These are phyloP conservation scores for Peromyscus maniculatus DNA, from an alignment of 2,113 vertebrate species.

Conservation along the genomic window DNA sequence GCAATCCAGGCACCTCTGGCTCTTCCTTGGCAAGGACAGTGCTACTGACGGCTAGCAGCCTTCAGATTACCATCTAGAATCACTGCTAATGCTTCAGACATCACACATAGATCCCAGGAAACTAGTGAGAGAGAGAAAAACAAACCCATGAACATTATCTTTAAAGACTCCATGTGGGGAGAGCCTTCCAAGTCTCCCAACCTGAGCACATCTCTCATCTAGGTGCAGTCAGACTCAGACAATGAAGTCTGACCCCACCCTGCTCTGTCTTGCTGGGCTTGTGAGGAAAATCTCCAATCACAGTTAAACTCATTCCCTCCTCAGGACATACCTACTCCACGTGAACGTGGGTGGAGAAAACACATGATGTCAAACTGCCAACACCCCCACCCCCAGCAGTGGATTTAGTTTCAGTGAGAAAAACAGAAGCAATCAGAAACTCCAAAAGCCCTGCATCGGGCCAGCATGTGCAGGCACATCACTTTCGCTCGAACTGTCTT, in stretches of 20 bases:
- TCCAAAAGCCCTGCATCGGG: not conserved
- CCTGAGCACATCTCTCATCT: not conserved
- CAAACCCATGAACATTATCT: not conserved
- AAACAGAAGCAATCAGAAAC: not conserved
- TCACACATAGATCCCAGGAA: not conserved
- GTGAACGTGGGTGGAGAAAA: not conserved
- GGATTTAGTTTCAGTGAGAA: not conserved
- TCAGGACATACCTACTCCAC: not conserved
- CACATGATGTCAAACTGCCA: not conserved
- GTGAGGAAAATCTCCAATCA: not conserved
- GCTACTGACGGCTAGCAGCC: not conserved
- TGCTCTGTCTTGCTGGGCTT: not conserved
- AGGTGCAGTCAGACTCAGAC: not conserved
- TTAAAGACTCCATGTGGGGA: not conserved
- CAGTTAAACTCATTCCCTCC: not conserved
- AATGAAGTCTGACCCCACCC: not conserved
- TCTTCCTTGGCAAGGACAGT: not conserved
- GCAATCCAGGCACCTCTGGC: not conserved
- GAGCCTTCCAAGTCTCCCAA: not conserved
- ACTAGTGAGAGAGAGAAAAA: not conserved
- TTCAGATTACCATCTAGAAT: not conserved
- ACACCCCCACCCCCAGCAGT: not conserved
- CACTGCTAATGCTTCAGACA: not conserved
- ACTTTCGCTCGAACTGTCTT: not conserved
- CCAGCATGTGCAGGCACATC: not conserved